Conservation (phyloP, 2,888 invertebrate genomes). For the Chrysolina americana region DNA sequence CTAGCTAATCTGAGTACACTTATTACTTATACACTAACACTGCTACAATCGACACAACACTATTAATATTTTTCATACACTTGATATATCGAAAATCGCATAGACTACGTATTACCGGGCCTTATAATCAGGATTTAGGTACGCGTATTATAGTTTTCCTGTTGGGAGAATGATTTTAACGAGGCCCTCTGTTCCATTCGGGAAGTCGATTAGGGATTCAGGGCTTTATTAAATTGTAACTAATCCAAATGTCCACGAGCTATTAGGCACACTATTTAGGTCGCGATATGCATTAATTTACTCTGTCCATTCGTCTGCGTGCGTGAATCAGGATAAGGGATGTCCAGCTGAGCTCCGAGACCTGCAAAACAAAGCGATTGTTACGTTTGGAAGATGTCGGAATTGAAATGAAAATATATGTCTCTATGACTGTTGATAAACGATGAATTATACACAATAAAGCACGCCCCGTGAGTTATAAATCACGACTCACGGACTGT, state of each 20-base stretch:
- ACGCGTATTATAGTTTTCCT: not conserved
- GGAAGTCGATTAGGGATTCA: not conserved
- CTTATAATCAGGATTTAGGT: not conserved
- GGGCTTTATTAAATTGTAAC: not conserved
- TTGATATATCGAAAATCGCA: not conserved
- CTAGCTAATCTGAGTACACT: not conserved
- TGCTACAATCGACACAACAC: not conserved
- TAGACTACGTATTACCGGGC: not conserved
- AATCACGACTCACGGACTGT: too few relatives aligned
- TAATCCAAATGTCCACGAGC: conserved; percentile 12
- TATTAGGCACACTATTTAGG: not conserved
- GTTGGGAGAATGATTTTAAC: not conserved
- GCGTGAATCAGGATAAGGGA: conserved; percentile 8
- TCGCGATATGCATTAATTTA: not conserved
- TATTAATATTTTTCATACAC: conserved; percentile 10
- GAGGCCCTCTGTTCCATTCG: too few relatives aligned
- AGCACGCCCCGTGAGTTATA: too few relatives aligned
- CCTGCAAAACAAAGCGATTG: conserved; percentile 1
- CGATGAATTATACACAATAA: too few relatives aligned
- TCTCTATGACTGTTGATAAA: too few relatives aligned
- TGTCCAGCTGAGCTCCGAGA: not conserved
- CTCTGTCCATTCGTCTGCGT: not conserved
- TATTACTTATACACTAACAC: conserved; percentile 1
- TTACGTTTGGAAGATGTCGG: not conserved
- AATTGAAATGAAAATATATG: too few relatives aligned